Evolutionary conservation across 2,113 vertebrate genomes (phyloP).

Genomic region (Sander lucioperca): DNA sequence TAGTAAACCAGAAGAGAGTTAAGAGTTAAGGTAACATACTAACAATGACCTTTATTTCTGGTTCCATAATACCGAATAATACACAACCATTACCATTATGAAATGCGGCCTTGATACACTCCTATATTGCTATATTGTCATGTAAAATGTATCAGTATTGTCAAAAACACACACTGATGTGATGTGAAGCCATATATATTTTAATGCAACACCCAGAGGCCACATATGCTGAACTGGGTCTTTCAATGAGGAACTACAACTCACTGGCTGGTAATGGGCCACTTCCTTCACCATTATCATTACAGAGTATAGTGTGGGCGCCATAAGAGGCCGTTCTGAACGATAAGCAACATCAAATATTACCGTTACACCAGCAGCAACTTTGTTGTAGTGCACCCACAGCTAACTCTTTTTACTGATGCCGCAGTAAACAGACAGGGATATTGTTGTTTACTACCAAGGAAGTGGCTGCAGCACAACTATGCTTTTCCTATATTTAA

Average conservation of each 20-base stretch:
- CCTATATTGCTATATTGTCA: constrained; percentile 33
- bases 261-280: constrained; percentile 61
- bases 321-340: constrained; percentile 30
- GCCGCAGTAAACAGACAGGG: constrained; percentile 13
- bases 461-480: background rate
- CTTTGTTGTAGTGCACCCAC: constrained; percentile 6
- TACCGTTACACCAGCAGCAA: constrained; percentile 6
- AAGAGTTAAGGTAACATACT: constrained; percentile 16
- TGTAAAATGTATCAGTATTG: constrained; percentile 61
- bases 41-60: constrained; percentile 25
- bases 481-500: background rate
- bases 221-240: constrained; percentile 35
- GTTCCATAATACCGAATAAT: background rate
- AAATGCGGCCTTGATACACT: constrained; percentile 22
- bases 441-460: constrained; percentile 12
- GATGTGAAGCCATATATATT: constrained; percentile 58
- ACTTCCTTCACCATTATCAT: constrained; percentile 64
- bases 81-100: constrained; percentile 35
- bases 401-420: constrained; percentile 26
- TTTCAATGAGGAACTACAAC: constrained; percentile 51
- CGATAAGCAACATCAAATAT: constrained; percentile 34
- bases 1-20: constrained; percentile 49
- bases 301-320: constrained; percentile 35
- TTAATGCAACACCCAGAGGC: constrained; percentile 46
- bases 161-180: constrained; percentile 38